phyloP scores from a whole-genome alignment of 2,797 vertebrate species.

The Ispidina lecontei region DNA sequence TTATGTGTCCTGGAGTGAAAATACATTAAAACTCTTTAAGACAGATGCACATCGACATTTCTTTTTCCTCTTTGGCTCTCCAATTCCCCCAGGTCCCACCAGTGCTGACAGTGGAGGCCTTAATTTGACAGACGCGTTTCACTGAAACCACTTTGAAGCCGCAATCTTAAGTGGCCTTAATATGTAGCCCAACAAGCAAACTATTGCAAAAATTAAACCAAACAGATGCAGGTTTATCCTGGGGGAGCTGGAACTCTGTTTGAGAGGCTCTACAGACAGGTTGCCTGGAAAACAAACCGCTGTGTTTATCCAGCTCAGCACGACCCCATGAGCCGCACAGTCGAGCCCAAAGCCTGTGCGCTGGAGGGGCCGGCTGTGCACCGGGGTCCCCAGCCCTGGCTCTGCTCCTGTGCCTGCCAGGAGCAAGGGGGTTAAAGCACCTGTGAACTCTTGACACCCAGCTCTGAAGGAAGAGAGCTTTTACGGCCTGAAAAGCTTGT shows the following conservation, averaged over 20 bases:
- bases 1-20: neutral
- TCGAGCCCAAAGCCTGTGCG: neutral
- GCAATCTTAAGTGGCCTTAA: slow-evolving; percentile 64
- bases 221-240: slow-evolving; percentile 71
- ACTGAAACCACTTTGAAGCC: slow-evolving; percentile 62
- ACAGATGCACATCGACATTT: neutral
- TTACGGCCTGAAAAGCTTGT: neutral
- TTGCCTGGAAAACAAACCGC: slow-evolving; percentile 52
- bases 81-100: neutral
- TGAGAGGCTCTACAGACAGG: slow-evolving; percentile 59
- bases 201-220: slow-evolving; percentile 67
- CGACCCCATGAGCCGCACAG: neutral
- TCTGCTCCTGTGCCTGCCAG: neutral
- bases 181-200: slow-evolving; percentile 71
- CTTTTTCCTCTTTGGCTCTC: neutral
- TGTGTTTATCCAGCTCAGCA: slow-evolving; percentile 60
- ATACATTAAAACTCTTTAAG: neutral
- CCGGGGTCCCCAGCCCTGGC: neutral
- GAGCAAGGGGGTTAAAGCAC: neutral
- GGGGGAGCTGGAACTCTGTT: slow-evolving; percentile 46
- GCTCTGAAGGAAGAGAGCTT: neutral
- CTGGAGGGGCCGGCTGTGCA: rapidly evolving
- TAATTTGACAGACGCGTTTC: slow-evolving; percentile 45
- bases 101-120: neutral
- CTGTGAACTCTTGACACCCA: neutral